Percentiles rank a stretch among this genome's conserved stretches.
Conservation (phyloP, 2,888 invertebrate genomes). For the Sacculina carcini region DNA sequence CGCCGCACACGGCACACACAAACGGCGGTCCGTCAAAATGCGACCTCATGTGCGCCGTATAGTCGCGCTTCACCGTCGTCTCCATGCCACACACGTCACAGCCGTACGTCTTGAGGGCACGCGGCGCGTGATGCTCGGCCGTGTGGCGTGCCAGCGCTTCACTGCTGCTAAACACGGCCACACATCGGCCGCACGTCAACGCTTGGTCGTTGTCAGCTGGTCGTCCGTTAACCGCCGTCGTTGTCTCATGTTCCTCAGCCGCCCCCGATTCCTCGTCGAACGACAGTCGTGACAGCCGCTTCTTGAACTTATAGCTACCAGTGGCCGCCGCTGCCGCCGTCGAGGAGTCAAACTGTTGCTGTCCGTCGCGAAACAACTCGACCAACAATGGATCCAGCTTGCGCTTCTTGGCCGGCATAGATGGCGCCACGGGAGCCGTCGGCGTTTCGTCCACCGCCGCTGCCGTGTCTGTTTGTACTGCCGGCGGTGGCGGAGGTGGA, state of each 20-base stretch:
- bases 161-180: background rate
- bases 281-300: background rate
- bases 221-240: too few relatives aligned
- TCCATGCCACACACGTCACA: constrained; percentile 12
- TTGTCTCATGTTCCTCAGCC: too few relatives aligned
- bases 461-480: too few relatives aligned
- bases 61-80: constrained; percentile 7
- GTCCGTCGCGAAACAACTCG: background rate
- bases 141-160: background rate
- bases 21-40: constrained; percentile 12
- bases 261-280: background rate
- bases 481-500: background rate
- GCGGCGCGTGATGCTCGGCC: background rate
- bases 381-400: background rate
- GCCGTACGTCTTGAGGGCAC: background rate
- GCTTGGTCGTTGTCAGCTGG: background rate
- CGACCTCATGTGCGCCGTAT: constrained; percentile 10
- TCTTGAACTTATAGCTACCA: too few relatives aligned
- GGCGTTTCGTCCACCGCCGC: too few relatives aligned
- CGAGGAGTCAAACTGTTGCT: background rate
- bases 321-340: too few relatives aligned
- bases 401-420: background rate
- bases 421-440: too few relatives aligned
- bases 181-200: background rate
- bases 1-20: constrained; percentile 10